phyloP scores from a whole-genome alignment of 2,113 vertebrate genomes.

The Gorsachius goisagi region DNA sequence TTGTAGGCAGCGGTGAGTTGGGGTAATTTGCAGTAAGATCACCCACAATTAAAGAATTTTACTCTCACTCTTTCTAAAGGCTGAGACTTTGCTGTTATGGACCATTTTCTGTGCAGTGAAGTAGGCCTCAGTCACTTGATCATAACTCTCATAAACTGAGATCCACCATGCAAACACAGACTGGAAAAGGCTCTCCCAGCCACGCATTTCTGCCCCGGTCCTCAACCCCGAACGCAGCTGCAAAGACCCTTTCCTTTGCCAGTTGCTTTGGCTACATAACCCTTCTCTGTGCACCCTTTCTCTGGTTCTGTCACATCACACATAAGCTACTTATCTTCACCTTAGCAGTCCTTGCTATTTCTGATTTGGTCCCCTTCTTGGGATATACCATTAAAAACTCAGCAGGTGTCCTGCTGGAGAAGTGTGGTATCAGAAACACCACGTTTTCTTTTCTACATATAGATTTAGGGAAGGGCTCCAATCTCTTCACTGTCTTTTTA shows the following conservation, averaged over 20 bases:
- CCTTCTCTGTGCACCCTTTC: background rate
- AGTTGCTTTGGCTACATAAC: background rate
- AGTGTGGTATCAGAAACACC: background rate
- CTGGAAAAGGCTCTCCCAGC: background rate
- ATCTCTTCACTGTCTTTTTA: background rate
- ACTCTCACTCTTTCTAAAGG: background rate
- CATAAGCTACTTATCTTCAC: background rate
- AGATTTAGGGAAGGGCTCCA: background rate
- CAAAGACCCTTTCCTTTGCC: background rate
- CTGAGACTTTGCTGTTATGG: background rate
- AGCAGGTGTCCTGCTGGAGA: background rate
- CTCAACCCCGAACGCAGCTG: accelerated
- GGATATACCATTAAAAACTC: background rate
- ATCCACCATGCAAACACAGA: background rate
- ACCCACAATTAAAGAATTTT: background rate
- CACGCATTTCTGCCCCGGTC: background rate
- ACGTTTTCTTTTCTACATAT: background rate
- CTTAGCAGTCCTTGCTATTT: background rate
- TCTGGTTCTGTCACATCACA: background rate
- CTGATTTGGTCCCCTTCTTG: background rate
- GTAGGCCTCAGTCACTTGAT: background rate
- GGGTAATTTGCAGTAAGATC: background rate
- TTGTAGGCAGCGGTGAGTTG: background rate
- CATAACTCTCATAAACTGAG: background rate
- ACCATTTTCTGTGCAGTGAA: background rate